Base-by-base conservation (phyloP, 2,888 invertebrate species). In the Gonocerus acuteangulatus region DNA sequence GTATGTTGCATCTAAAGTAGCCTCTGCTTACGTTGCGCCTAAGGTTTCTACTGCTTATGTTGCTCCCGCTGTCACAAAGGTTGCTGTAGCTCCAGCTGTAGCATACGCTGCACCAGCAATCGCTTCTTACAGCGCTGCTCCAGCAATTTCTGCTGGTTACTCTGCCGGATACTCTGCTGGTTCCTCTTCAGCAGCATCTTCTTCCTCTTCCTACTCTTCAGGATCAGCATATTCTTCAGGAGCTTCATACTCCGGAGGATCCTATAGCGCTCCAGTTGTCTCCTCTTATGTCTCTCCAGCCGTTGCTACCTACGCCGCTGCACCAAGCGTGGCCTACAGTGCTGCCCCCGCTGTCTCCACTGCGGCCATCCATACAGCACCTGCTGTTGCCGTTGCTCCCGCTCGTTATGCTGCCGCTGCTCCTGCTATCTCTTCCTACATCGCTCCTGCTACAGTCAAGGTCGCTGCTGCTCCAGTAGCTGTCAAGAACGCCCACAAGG, bases 401-500 rank as follows among this genome's bases (percentile, higher is more conserved):
- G 65, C 66, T 65, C 63, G 67, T 54, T 62, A 56, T 27, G 45
- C 52, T 27, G 48, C 67, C 60, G 63, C 61, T 49, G 74, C 76
- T 11, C 65, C 71, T 2, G 71, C 78, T 16, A 77, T 78, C 0
- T 72, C 78, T 3, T 78, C 72, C 70, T 78, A 78, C 1, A 23
- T 19, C 2, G 57, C 57, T 4, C 45, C 57, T 15, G 2, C 69
- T 66, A 1, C 75, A 74, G 56, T 75, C 74, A 0, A 34, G 2
- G 0, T 65, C 60, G 58, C 75, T 74, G 4, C 68, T 65, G 59
- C 75, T 74, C 6, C 68, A 66, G 49, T 59, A 44, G 6, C 68
- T 66, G 54, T 60, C 45, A 68, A 68, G 62, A 62, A 65, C 23
- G 65, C 66, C 21, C 66, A 67, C 52, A 36, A 63, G 57, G 65